Evolutionary conservation across 2,113 vertebrate species (phyloP).

Genomic region (Coturnix japonica): DNA sequence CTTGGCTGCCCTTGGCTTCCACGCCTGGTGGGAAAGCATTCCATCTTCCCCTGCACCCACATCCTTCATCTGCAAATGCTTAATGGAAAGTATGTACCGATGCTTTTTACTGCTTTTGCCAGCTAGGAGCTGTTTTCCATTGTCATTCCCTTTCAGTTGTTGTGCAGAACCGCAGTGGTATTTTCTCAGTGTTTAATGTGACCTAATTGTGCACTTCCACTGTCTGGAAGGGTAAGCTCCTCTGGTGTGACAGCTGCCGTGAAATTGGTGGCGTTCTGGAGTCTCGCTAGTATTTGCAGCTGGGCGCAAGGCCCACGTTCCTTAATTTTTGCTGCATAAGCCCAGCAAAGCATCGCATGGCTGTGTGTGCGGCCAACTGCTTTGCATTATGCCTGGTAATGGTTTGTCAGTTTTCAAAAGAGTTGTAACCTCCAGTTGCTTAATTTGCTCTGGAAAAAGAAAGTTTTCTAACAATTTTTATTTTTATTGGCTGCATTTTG

Average conservation of each 20-base stretch:
- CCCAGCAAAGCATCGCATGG: fast-evolving
- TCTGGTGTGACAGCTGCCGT: not conserved
- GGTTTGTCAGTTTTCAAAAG: not conserved
- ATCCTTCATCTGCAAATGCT: not conserved
- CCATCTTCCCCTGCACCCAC: not conserved
- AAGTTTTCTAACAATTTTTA: not conserved
- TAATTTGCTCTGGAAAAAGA: not conserved
- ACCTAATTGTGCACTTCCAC: constrained; percentile 46
- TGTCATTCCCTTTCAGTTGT: not conserved
- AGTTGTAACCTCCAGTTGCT: not conserved
- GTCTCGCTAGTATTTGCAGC: not conserved
- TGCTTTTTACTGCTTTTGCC: not conserved
- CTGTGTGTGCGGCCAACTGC: not conserved
- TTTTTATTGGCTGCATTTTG: not conserved
- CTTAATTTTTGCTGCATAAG: constrained; percentile 19
- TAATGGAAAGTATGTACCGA: not conserved
- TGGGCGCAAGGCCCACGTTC: not conserved
- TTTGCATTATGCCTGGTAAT: not conserved
- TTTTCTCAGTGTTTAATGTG: constrained; percentile 42
- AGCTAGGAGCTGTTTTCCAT: not conserved
- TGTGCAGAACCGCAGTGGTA: not conserved
- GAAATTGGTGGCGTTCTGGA: not conserved
- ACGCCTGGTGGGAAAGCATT: fast-evolving
- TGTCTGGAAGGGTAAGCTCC: constrained; percentile 16
- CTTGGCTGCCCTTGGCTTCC: not conserved